These are phyloP conservation scores for Carassius carassius DNA, from an alignment of 2,113 vertebrate species.

Conservation along the genomic window DNA sequence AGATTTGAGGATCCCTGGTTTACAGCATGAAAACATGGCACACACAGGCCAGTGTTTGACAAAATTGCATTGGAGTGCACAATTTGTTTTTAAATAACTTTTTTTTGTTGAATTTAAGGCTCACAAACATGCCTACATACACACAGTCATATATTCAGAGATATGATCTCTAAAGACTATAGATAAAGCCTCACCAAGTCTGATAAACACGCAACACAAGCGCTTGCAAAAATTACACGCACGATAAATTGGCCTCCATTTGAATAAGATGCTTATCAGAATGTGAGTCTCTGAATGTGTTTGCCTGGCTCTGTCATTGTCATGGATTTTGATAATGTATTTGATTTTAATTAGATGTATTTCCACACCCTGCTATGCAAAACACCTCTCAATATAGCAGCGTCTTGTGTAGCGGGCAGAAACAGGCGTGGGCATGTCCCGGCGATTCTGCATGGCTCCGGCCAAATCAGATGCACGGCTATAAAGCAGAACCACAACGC, in stretches of 20 bases:
- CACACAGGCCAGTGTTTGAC: not conserved
- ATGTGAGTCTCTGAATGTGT: conserved; percentile 64
- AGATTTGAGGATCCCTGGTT: no score
- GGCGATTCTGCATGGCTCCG: conserved; percentile 65
- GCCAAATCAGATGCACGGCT: conserved; percentile 70
- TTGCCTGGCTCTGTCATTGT: conserved; percentile 65
- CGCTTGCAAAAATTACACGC: conserved; percentile 33
- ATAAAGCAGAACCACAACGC: conserved; percentile 74
- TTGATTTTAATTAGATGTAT: conserved; percentile 78
- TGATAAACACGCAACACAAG: conserved; percentile 15
- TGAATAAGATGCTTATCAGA: conserved; percentile 74
- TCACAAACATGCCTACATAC: not conserved
- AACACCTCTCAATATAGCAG: conserved; percentile 70
- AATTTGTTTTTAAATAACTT: not conserved
- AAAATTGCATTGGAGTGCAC: not conserved
- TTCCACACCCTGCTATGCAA: conserved; percentile 69
- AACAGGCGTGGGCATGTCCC: conserved; percentile 65
- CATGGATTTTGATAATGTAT: conserved; percentile 70
- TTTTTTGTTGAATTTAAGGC: not conserved
- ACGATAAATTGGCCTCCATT: conserved; percentile 53
- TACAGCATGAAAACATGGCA: not conserved
- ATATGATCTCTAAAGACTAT: conserved; percentile 1
- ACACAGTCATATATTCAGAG: conserved; percentile 16
- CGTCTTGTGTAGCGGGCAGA: conserved; percentile 62
- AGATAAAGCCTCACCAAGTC: conserved; percentile 24